phyloP scores from a whole-genome alignment of 1,140 invertebrate species.

The Nephila pilipes region DNA sequence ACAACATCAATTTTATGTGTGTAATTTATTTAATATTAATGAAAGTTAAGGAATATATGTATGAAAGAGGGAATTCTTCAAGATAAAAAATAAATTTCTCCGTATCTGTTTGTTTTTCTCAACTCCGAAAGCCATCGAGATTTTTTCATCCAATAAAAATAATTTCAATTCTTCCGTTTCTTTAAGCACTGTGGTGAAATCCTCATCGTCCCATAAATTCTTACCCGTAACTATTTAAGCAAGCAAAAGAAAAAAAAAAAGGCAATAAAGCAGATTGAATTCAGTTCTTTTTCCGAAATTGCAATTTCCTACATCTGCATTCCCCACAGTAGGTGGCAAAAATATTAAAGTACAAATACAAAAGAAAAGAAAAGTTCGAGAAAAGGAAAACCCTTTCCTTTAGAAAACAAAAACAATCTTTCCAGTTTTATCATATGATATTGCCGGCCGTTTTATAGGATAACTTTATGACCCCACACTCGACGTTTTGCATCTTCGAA shows the following conservation, averaged over 20 bases:
- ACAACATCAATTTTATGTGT: too few species aligned
- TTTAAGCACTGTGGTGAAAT: conserved; percentile 26
- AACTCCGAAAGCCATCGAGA: too few species aligned
- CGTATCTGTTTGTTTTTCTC: too few species aligned
- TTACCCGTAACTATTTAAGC: conserved; percentile 54
- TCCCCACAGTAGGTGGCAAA: conserved; percentile 13
- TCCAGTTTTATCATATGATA: conserved; percentile 72
- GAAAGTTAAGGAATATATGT: too few species aligned
- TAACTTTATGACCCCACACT: conserved; percentile 74
- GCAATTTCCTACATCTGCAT: conserved; percentile 48
- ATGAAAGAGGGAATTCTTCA: too few species aligned
- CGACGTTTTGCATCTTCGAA: conserved; percentile 74
- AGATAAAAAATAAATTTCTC: too few species aligned
- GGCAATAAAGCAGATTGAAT: conserved; percentile 74
- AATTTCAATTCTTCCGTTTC: conserved; percentile 12
- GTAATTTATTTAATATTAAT: too few species aligned
- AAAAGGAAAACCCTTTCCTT: neutral
- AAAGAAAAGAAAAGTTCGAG: neutral
- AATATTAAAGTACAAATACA: conserved; percentile 26
- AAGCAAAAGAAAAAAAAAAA: conserved; percentile 52
- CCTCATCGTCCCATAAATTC: conserved; percentile 62
- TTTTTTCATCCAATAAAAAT: conserved; percentile 22
- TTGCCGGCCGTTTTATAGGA: conserved; percentile 72
- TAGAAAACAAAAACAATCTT: conserved; percentile 71
- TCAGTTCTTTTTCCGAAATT: conserved; percentile 53